Percentiles rank a stretch among this genome's conserved stretches.
Conservation (phyloP, 30 jellyfish, hydroid and myxozoan genomes). For the Hydra vulgaris region DNA sequence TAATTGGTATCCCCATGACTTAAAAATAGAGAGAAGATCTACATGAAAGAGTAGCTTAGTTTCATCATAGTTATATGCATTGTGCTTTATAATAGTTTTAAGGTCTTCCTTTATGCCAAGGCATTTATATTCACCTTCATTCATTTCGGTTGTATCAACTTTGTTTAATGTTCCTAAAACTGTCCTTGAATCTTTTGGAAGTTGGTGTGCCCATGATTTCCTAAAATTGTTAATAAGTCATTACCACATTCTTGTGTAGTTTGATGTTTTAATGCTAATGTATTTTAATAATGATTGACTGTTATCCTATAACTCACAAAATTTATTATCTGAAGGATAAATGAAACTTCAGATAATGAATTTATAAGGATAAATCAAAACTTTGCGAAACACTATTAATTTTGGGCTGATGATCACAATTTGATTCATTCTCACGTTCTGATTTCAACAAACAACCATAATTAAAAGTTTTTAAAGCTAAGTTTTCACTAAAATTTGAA, state of each 20-base stretch:
- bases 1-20: slow-evolving; percentile 11
- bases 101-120: not conserved
- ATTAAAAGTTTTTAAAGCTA: not conserved
- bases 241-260: not conserved
- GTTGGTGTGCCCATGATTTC: not conserved
- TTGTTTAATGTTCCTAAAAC: not conserved
- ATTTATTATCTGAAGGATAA: not conserved
- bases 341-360: no score
- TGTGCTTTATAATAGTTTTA: not conserved
- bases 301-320: not conserved
- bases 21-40: slow-evolving; percentile 16
- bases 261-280: not conserved
- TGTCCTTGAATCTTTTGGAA: not conserved
- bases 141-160: not conserved
- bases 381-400: not conserved
- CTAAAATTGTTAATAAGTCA: not conserved
- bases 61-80: not conserved
- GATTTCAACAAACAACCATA: not conserved
- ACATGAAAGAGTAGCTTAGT: slow-evolving; percentile 2
- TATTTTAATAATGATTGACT: not conserved
- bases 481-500: not conserved
- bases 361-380: no score
- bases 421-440: not conserved
- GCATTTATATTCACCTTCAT: not conserved
- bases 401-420: not conserved